These are phyloP conservation scores for Nematostella vectensis DNA, from an alignment of 92 coral and sea anemone genomes.

Conservation along the genomic window DNA sequence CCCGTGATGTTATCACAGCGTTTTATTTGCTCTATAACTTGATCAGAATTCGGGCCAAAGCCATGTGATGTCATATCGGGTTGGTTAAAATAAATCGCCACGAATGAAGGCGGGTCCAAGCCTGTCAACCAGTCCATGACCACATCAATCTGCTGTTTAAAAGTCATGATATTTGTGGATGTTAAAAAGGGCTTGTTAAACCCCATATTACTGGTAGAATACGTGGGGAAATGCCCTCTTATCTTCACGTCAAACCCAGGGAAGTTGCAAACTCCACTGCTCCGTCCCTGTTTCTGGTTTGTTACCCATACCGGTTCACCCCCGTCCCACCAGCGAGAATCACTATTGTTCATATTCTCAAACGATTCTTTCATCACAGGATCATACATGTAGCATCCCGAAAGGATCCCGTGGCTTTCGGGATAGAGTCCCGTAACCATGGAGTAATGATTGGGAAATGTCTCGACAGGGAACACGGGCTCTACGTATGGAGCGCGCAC, in stretches of 20 bases:
- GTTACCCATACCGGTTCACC: conserved; percentile 85
- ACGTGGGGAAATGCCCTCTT: conserved; percentile 42
- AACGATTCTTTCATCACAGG: conserved; percentile 53
- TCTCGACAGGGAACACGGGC: conserved; percentile 68
- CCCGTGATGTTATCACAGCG: conserved; percentile 42
- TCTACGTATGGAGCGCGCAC: conserved; percentile 65
- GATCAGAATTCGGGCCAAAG: conserved; percentile 50
- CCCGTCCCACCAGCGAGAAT: conserved; percentile 83
- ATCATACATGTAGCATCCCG: conserved; percentile 70
- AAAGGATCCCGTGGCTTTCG: conserved; percentile 74
- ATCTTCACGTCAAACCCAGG: conserved; percentile 73
- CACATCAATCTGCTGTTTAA: conserved; percentile 43
- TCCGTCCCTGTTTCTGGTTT: conserved; percentile 70
- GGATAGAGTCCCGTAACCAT: conserved; percentile 84
- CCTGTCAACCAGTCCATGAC: conserved; percentile 54
- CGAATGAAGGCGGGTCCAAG: conserved; percentile 55
- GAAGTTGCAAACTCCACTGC: conserved; percentile 65
- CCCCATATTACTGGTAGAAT: conserved; percentile 26
- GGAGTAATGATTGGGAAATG: conserved; percentile 63
- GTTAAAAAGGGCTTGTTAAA: conserved; percentile 34
- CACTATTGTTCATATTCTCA: conserved; percentile 39
- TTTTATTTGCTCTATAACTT: conserved; percentile 22
- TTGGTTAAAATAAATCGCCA: conserved; percentile 52
- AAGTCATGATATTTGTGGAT: conserved; percentile 30
- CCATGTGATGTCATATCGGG: conserved; percentile 40